Evolutionary conservation across 2,888 invertebrate species (phyloP).

Genomic region (Notodonta ziczac): DNA sequence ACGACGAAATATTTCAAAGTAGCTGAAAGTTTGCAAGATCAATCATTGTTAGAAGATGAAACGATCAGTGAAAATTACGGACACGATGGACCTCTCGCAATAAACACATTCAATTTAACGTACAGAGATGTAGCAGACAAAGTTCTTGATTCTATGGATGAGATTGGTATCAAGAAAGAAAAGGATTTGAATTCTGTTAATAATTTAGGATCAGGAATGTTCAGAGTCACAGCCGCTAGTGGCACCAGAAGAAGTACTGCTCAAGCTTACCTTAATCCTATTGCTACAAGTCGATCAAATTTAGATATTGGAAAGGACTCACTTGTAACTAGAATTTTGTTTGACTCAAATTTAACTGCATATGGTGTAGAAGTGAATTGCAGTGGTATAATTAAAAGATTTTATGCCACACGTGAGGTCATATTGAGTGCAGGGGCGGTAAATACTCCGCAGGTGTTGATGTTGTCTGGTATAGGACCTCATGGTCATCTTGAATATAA

Average conservation of each 20-base stretch:
- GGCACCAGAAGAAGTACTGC: slow-evolving; percentile 68
- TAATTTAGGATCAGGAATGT: slow-evolving; percentile 6
- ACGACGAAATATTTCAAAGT: slow-evolving; percentile 13
- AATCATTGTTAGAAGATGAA: slow-evolving; percentile 2
- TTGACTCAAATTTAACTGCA: slow-evolving; percentile 65
- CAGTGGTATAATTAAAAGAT: not conserved
- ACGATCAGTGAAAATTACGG: slow-evolving; percentile 14
- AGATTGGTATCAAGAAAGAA: slow-evolving; percentile 2
- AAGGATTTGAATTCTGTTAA: slow-evolving; percentile 9
- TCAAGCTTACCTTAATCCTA: slow-evolving; percentile 74
- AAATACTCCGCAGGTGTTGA: not conserved
- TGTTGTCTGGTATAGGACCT: slow-evolving; percentile 4
- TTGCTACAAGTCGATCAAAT: slow-evolving; percentile 28
- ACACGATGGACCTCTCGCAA: slow-evolving; percentile 12
- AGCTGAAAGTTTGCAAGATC: slow-evolving; percentile 18
- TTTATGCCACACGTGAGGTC: not conserved
- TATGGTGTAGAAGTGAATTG: slow-evolving; percentile 59
- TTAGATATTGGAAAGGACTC: slow-evolving; percentile 70
- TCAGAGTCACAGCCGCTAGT: not conserved
- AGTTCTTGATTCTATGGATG: not conserved
- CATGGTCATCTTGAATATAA: not conserved
- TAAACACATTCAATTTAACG: slow-evolving; percentile 16
- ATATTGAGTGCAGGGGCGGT: slow-evolving; percentile 1
- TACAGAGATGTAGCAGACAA: not conserved
- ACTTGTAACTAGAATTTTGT: slow-evolving; percentile 75